Percentiles rank a stretch among this genome's conserved stretches.
These are phyloP conservation scores for Lobophora halterata DNA, from an alignment of 2,888 invertebrate species.

Conservation along the genomic window DNA sequence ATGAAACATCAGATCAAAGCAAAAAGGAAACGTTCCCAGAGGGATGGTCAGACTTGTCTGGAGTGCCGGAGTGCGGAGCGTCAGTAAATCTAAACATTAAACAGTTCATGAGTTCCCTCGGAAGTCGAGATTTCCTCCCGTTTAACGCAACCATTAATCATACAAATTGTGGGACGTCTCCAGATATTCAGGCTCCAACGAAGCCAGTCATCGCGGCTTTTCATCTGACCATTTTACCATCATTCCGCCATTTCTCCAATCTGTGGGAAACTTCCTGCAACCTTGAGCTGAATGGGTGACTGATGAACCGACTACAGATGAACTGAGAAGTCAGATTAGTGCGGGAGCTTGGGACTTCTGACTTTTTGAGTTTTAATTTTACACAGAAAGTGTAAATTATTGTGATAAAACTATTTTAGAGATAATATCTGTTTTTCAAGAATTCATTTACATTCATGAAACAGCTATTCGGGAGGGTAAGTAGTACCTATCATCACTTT, in stretches of 20 bases:
- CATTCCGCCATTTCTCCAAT: slow-evolving; percentile 46
- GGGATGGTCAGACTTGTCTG: too few species aligned
- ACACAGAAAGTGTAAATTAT: too few species aligned
- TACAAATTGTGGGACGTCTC: slow-evolving; percentile 52
- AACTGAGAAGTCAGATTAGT: slow-evolving; percentile 33
- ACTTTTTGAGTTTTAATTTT: too few species aligned
- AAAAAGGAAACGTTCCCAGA: too few species aligned
- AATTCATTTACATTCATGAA: too few species aligned
- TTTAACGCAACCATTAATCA: slow-evolving; percentile 53
- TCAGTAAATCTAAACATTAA: slow-evolving; percentile 18
- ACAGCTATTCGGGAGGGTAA: too few species aligned
- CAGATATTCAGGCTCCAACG: slow-evolving; percentile 55
- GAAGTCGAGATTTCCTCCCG: slow-evolving; percentile 39
- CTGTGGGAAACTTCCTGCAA: slow-evolving; percentile 44
- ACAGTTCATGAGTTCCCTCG: slow-evolving; percentile 39
- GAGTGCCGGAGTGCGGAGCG: too few species aligned
- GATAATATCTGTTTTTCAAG: too few species aligned
- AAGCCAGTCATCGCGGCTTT: slow-evolving; percentile 59
- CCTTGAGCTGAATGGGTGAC: slow-evolving; percentile 39
- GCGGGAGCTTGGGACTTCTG: slow-evolving; percentile 6
- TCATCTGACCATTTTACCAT: slow-evolving; percentile 21
- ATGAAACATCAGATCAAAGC: too few species aligned
- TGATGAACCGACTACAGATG: slow-evolving; percentile 33
- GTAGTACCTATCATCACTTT: too few species aligned
- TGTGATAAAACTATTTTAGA: too few species aligned